These are phyloP conservation scores for Chydorus sphaericus DNA, from an alignment of 2,888 invertebrate genomes.

Conservation along the genomic window DNA sequence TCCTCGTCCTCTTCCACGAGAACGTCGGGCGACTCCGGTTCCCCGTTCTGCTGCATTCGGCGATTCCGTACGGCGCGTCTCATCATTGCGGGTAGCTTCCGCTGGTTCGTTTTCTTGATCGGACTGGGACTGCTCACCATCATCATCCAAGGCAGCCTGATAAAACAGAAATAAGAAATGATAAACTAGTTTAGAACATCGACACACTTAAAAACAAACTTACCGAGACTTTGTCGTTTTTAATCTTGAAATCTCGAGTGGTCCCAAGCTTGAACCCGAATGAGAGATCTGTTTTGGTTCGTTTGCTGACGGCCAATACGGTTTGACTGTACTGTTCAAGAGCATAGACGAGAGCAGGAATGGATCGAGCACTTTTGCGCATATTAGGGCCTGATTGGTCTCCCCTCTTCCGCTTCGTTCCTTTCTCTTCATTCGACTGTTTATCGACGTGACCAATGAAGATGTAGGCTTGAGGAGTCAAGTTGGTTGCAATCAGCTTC, in stretches of 20 bases:
- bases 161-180: background rate
- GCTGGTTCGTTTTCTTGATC: background rate
- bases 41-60: no score
- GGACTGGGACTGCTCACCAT: background rate
- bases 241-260: constrained; percentile 1
- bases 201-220: background rate
- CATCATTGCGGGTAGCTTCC: no score
- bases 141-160: background rate
- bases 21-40: no score
- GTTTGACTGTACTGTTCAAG: background rate
- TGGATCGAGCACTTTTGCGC: background rate
- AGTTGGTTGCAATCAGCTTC: background rate
- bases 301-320: background rate
- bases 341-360: background rate
- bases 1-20: no score
- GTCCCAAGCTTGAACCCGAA: constrained; percentile 4
- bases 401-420: background rate
- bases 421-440: background rate
- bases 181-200: background rate
- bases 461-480: background rate
- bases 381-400: background rate
- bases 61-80: no score
- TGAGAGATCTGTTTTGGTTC: constrained; percentile 1
- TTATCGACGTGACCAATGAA: constrained; percentile 1
- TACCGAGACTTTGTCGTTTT: constrained; percentile 1